Conservation (phyloP, 2,797 vertebrate genomes). For the Ispidina picta region DNA sequence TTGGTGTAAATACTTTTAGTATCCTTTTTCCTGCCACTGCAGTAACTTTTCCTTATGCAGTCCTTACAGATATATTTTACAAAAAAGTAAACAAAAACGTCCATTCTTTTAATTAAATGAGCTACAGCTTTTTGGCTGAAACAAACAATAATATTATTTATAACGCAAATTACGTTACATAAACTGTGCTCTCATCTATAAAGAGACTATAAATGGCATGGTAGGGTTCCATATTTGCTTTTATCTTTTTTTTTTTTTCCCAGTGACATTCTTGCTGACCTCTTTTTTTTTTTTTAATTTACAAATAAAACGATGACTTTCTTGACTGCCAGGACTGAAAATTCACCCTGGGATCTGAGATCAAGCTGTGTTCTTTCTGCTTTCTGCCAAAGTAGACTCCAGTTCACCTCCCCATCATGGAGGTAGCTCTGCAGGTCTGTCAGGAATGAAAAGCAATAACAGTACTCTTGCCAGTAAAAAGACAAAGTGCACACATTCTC, state of each 20-base stretch:
- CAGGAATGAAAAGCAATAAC: constrained; percentile 49
- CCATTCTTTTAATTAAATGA: constrained; percentile 2
- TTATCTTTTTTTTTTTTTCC: neutral
- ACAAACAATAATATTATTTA: constrained; percentile 44
- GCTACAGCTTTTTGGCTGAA: constrained; percentile 43
- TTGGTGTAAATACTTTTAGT: neutral
- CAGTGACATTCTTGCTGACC: constrained; percentile 27
- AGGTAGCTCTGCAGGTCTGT: constrained; percentile 28
- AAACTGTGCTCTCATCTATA: constrained; percentile 5
- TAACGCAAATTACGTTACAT: constrained; percentile 36
- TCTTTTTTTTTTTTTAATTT: constrained; percentile 52
- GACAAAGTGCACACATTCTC: constrained; percentile 9
- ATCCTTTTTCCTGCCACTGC: neutral
- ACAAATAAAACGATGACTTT: constrained; percentile 37
- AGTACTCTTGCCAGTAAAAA: constrained; percentile 40
- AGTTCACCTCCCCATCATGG: neutral
- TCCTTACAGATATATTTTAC: neutral
- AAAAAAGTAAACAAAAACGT: neutral
- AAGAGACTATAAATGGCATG: constrained; percentile 33
- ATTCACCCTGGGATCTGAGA: constrained; percentile 29
- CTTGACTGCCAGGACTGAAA: constrained; percentile 39
- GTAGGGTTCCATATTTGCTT: constrained; percentile 23
- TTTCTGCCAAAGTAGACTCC: constrained; percentile 60
- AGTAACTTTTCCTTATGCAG: neutral
- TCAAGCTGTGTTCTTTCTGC: constrained; percentile 58